Evolutionary conservation across 2,888 invertebrate species (phyloP), one percentile per base, ranked within the genome.

Genomic region (Malthinus seriepunctatus): DNA sequence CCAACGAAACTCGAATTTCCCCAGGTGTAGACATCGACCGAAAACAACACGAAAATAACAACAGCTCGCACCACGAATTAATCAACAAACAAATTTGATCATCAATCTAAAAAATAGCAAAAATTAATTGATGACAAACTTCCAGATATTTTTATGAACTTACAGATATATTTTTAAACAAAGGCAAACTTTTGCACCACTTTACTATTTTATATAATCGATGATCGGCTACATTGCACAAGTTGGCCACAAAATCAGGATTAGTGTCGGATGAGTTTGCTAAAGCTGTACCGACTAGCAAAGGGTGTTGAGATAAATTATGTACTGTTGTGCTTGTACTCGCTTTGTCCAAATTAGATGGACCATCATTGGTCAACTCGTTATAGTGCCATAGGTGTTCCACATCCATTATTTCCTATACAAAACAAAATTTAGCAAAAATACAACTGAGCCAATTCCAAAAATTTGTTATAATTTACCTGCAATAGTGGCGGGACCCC

Each of bases 41-140:
- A 83, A 94, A 97, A 78, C 95, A 95, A 80, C 95, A 95, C 48
- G 95, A 95, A 75, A 95, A 90, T 63, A 95, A 84, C 67, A 95
- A 80, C 70, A 95, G 81, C 80, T 95, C 95, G 80, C 97, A 96
- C 97, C 97, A 97, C 63, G 97, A 95, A 80, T 97, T 97, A 74
- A 97, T 96, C 67, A 97, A 86, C 73, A 97, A 83, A 74, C 95
- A 91, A 73, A 97, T 97, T 82, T 97, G 97, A 82, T 97, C 97
- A 81, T 97, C 97, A 78, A 97, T 97, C 95, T 95, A 79, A 33
- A 78, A 74, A 55, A 54, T n/a, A n/a, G n/a, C n/a, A 64, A 12
- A 51, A 39, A 53, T 51, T 51, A 51, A 51, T 32, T 0, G n/a
- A 11, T 42, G 46, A 46, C 14, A 34, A 32, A 9, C 42, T 50